Percentiles rank a stretch among this genome's conserved stretches.
These are phyloP conservation scores for Gastrophysa polygoni DNA, from an alignment of 2,888 invertebrate species.

Conservation along the genomic window DNA sequence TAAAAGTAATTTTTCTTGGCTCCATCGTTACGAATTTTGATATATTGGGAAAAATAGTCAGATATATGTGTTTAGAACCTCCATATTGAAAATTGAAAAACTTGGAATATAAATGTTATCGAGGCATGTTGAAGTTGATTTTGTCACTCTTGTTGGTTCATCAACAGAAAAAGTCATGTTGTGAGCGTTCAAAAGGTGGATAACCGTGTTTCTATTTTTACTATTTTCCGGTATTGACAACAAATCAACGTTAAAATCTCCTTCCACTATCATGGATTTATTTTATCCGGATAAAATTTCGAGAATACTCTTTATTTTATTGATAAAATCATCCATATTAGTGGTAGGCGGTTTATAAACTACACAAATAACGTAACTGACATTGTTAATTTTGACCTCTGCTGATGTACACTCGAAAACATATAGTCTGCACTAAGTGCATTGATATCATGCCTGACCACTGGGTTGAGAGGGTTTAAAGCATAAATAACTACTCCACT, in stretches of 20 bases:
- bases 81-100: not conserved
- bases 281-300: not conserved
- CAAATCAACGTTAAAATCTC: constrained; percentile 3
- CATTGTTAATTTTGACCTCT: too few species aligned
- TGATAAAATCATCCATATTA: not conserved
- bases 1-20: not conserved
- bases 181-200: not conserved
- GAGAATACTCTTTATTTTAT: not conserved
- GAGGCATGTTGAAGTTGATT: not conserved
- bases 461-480: too few species aligned
- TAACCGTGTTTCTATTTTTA: not conserved
- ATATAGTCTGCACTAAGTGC: too few species aligned
- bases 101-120: constrained; percentile 1
- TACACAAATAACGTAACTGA: too few species aligned
- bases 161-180: not conserved
- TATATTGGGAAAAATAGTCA: not conserved
- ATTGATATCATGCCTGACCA: too few species aligned
- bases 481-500: too few species aligned
- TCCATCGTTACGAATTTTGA: not conserved
- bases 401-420: too few species aligned
- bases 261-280: not conserved
- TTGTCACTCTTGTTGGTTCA: not conserved
- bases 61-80: not conserved
- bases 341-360: too few species aligned
- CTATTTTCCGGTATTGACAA: not conserved